Evolutionary conservation across 2,797 vertebrate species (phyloP).

Genomic region (Eurystomus glaucurus): DNA sequence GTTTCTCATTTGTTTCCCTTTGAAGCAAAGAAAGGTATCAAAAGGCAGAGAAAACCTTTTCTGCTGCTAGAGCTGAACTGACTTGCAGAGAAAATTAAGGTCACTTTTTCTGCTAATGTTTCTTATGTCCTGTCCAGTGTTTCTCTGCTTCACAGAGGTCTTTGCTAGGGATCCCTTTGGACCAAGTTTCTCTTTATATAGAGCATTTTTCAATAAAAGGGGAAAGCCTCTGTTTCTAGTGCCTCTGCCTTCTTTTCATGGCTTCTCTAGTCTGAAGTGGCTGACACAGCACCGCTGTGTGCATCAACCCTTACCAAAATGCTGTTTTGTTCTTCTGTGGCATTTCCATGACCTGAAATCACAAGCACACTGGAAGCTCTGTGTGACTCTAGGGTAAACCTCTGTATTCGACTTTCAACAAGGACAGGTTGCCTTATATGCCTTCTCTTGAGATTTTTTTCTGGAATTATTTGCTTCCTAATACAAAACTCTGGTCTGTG

Average conservation of each 20-base stretch:
- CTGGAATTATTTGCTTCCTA: background rate
- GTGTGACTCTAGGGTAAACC: rapidly evolving
- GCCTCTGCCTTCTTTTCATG: background rate
- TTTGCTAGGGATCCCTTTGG: background rate
- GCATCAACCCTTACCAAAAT: background rate
- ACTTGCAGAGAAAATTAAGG: background rate
- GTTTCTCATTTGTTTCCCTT: constrained; percentile 6
- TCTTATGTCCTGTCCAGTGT: background rate
- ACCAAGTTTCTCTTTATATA: background rate
- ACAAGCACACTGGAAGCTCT: background rate
- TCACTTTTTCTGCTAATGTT: background rate
- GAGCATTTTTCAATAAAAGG: background rate
- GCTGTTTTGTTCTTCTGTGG: background rate
- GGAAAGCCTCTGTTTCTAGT: background rate
- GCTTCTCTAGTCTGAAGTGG: background rate
- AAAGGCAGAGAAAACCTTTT: constrained; percentile 21
- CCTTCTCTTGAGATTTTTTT: background rate
- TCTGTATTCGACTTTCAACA: background rate
- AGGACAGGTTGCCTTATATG: background rate
- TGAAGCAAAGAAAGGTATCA: background rate
- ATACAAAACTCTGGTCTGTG: background rate
- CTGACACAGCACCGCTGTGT: background rate
- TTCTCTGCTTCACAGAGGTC: background rate
- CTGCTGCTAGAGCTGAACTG: background rate
- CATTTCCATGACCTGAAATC: background rate